Evolutionary conservation across 2,113 vertebrate species (phyloP).

Genomic region (Ibidorhyncha struthersii): DNA sequence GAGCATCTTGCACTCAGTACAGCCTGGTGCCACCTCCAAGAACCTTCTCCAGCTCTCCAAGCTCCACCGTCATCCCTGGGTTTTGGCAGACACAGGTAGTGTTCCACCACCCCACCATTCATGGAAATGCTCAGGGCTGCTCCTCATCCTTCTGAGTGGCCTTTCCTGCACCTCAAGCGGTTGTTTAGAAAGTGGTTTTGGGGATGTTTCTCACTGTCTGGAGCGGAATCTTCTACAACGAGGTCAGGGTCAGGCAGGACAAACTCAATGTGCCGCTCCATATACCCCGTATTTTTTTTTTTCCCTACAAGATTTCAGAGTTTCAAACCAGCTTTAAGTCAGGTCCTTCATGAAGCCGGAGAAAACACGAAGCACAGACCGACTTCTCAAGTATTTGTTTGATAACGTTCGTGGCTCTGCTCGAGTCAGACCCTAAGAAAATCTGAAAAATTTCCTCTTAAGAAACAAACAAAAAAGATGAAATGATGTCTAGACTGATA

Average conservation of each 20-base stretch:
- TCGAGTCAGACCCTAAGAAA: neutral
- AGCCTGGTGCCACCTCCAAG: neutral
- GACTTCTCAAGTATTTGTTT: too few relatives aligned
- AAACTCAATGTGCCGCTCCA: neutral
- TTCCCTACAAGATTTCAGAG: neutral
- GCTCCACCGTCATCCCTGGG: too few relatives aligned
- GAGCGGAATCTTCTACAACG: neutral
- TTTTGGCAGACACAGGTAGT: too few relatives aligned
- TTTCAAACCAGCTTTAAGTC: neutral
- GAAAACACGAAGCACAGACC: neutral
- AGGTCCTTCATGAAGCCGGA: neutral
- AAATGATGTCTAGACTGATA: neutral
- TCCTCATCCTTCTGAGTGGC: neutral
- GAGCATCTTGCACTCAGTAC: fast-evolving
- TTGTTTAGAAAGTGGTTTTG: neutral
- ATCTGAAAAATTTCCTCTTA: neutral
- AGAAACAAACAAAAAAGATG: neutral
- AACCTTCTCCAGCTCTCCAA: neutral
- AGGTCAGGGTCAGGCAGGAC: neutral
- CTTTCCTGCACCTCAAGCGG: fast-evolving
- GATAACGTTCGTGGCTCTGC: neutral
- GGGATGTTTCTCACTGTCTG: neutral
- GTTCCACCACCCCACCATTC: too few relatives aligned
- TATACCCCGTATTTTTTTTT: neutral
- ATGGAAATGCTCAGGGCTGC: neutral